Evolutionary conservation across 2,888 invertebrate species (phyloP), one percentile per base, ranked within the genome.

Genomic region (Chrysotoxum bicinctum): DNA sequence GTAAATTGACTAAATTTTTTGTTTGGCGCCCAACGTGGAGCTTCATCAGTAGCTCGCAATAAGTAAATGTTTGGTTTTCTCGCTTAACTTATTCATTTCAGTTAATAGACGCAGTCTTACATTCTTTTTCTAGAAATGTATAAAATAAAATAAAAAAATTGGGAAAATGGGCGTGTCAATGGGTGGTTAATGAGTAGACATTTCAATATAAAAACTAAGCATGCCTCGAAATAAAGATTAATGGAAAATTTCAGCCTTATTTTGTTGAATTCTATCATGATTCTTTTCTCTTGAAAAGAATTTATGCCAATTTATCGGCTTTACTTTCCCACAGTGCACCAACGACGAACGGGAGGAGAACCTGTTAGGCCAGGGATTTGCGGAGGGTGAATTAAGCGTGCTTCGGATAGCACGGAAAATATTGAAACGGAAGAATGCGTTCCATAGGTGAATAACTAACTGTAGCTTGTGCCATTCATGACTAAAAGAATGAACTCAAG

Each of bases 381-480:
- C 14, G 7, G 58, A 35, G 50, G 48, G 14, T 32, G 68, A 69
- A 83, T 83, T 58, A 84, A 84, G 66, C 70, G 62, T 40, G 37
- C 58, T 66, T 37, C 45, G 43, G 8, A 54, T 35, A 52, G 43
- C 37, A 69, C 19, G 23, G 48, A 68, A 64, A 16, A 79, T 72
- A 80, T 60, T 48, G 80, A 70, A 74, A 72, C 75, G 80, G 84
- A 84, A 75, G 84, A 84, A 80, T 80, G 80, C 75, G 80, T 84
- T 80, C 52, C 70, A 80, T 75, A 76, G 72, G 75, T 68, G 75
- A 54, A 72, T 52, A 60, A 37, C 50, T 79, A 70, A 72, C 69
- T 60, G 66, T 56, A 37, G 64, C 68, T 66, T 75, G 66, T 50
- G 60, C 72, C 74, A 79, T 84, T 70, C 74, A 64, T 64, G 58